phyloP scores from a whole-genome alignment of 30 jellyfish, hydroid and myxozoan genomes.

The Catostylus mosaicus region DNA sequence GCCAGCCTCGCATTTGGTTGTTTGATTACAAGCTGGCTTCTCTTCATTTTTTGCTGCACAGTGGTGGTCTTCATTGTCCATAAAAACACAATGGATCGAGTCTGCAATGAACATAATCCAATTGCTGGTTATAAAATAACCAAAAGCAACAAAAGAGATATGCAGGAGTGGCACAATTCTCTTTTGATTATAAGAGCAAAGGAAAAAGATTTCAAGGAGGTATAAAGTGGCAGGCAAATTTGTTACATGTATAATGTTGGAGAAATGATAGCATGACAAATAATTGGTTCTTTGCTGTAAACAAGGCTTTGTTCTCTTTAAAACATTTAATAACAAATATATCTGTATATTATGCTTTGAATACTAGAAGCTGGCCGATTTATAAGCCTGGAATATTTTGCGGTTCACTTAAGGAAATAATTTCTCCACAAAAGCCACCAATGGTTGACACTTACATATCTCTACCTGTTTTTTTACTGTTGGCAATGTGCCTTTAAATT shows the following conservation, averaged over 20 bases:
- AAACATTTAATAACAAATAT: too few species aligned
- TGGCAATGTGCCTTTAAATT: too few species aligned
- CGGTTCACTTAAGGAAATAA: too few species aligned
- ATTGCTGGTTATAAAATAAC: neutral
- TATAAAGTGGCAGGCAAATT: too few species aligned
- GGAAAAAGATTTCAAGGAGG: neutral
- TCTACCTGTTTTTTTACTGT: too few species aligned
- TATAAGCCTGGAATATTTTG: too few species aligned
- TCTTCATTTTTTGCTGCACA: neutral
- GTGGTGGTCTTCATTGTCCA: conserved; percentile 18
- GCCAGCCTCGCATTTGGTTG: conserved; percentile 53
- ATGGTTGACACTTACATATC: too few species aligned
- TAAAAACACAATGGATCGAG: conserved; percentile 4
- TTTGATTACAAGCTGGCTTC: conserved; percentile 40
- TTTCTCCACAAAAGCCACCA: too few species aligned
- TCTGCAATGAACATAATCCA: neutral
- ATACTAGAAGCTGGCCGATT: too few species aligned
- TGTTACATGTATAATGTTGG: neutral
- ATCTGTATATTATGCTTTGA: too few species aligned
- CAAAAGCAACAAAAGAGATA: neutral
- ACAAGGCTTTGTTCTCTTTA: too few species aligned
- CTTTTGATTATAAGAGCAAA: neutral
- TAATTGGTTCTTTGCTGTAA: too few species aligned
- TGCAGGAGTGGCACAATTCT: neutral
- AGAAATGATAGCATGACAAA: neutral